These are phyloP conservation scores for Amazonetta brasiliensis DNA, from an alignment of 2,797 vertebrate species.

Conservation along the genomic window DNA sequence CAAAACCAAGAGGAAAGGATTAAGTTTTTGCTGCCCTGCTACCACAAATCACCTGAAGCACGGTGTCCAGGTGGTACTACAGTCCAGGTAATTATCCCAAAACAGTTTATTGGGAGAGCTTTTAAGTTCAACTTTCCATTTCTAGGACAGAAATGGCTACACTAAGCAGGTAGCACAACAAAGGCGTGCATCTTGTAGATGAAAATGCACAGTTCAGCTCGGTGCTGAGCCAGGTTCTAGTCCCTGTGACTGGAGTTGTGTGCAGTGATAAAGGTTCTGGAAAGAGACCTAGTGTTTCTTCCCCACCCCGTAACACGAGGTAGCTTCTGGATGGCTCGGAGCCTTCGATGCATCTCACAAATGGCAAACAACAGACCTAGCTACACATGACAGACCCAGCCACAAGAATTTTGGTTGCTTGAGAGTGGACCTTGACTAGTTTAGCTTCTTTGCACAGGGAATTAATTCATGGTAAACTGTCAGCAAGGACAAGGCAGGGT, in stretches of 20 bases:
- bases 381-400: neutral
- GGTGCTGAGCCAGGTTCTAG: neutral
- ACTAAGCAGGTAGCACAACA: neutral
- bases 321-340: neutral
- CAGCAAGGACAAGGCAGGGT: neutral
- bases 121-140: neutral
- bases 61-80: neutral
- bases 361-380: neutral
- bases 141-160: neutral
- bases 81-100: neutral
- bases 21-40: neutral
- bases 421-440: neutral
- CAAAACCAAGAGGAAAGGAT: conserved; percentile 2
- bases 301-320: neutral
- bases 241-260: neutral
- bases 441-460: neutral
- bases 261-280: neutral
- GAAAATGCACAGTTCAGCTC: neutral
- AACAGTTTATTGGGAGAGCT: neutral
- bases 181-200: neutral
- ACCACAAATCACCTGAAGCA: neutral
- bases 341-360: neutral
- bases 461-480: neutral
- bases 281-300: neutral
- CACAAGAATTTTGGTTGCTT: neutral